Conservation (phyloP, 2,113 vertebrate species). For the Cheirogaleus medius region DNA sequence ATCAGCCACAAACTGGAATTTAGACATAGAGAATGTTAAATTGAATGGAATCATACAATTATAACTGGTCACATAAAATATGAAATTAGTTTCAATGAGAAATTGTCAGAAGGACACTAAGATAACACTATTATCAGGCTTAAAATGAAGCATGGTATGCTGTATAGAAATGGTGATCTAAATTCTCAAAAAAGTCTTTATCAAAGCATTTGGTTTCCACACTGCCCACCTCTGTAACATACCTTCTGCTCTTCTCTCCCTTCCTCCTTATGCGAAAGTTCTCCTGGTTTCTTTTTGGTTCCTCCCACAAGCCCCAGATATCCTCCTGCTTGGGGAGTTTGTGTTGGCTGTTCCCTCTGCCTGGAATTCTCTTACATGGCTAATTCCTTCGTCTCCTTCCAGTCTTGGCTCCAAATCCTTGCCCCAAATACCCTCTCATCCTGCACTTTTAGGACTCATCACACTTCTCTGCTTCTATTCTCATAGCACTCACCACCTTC, state of each 20-base stretch:
- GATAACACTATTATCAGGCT: not conserved
- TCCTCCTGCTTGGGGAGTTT: not conserved
- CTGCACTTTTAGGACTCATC: not conserved
- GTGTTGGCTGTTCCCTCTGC: not conserved
- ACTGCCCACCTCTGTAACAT: not conserved
- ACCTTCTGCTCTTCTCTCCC: not conserved
- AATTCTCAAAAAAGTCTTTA: not conserved
- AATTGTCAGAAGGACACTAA: slow-evolving; percentile 43
- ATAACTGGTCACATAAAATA: not conserved
- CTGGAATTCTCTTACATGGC: not conserved
- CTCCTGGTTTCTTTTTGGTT: not conserved
- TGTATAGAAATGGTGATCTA: not conserved
- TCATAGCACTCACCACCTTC: not conserved
- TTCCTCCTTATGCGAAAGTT: not conserved
- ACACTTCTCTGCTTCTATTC: not conserved
- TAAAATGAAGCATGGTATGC: not conserved
- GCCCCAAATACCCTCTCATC: not conserved
- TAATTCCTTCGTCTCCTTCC: not conserved
- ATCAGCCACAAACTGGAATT: slow-evolving; percentile 45
- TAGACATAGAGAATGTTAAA: slow-evolving; percentile 41
- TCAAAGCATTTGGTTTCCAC: not conserved
- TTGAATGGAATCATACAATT: slow-evolving; percentile 51
- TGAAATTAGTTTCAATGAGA: slow-evolving; percentile 45
- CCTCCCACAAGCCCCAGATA: not conserved
- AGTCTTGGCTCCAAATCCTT: not conserved